These are phyloP conservation scores for Momotus momota DNA, from an alignment of 2,797 vertebrate genomes.

Conservation along the genomic window DNA sequence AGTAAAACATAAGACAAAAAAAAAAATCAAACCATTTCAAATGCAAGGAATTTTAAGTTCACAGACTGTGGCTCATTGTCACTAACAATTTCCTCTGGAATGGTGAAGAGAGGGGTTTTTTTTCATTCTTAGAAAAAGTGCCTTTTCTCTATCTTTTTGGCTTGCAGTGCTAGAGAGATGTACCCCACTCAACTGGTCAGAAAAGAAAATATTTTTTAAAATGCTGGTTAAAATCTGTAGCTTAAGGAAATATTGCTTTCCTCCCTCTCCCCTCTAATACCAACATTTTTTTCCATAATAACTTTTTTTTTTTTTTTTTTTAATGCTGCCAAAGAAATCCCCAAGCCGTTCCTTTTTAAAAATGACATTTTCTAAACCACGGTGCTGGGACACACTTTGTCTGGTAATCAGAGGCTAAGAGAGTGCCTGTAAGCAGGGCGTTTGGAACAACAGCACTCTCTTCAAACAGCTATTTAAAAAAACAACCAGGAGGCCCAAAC, in stretches of 20 bases:
- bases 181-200: neutral
- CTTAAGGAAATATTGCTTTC: neutral
- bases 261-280: neutral
- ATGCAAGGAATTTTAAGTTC: slow-evolving; percentile 60
- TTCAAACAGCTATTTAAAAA: neutral
- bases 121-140: neutral
- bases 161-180: neutral
- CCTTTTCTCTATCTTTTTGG: neutral
- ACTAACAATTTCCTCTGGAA: slow-evolving; percentile 47
- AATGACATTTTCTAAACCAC: neutral
- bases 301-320: accelerated
- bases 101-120: neutral
- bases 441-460: neutral
- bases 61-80: slow-evolving; percentile 30
- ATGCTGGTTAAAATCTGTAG: neutral
- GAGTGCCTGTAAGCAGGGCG: neutral
- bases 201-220: neutral
- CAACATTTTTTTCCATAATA: neutral
- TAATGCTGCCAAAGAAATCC: neutral
- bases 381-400: neutral
- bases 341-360: neutral
- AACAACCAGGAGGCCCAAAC: neutral
- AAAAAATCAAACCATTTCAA: slow-evolving; percentile 19
- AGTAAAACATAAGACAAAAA: neutral
- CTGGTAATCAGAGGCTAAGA: neutral